Percentiles rank a stretch among this genome's conserved stretches.
These are phyloP conservation scores for Harmothoe impar DNA, from an alignment of 2,888 invertebrate species.

Conservation along the genomic window DNA sequence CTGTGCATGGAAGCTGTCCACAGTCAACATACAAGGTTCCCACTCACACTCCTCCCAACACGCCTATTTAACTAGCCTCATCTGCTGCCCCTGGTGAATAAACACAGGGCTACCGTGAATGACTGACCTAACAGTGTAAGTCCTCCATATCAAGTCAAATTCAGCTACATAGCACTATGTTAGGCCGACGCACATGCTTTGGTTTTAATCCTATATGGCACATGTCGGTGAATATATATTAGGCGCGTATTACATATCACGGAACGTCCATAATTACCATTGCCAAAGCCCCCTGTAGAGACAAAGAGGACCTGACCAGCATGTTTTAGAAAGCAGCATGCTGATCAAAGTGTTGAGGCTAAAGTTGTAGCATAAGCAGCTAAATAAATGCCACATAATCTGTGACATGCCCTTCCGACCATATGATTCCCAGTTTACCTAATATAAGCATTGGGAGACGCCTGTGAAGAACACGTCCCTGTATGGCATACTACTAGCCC, in stretches of 20 bases:
- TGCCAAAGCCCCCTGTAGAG: background rate
- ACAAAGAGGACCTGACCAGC: background rate
- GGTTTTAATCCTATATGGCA: background rate
- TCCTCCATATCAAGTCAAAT: background rate
- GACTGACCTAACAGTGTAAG: background rate
- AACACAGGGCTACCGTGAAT: background rate
- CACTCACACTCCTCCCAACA: background rate
- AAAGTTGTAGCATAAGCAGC: too few species aligned
- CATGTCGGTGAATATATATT: background rate
- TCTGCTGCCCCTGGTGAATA: background rate
- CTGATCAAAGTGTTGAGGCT: too few species aligned
- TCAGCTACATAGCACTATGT: background rate
- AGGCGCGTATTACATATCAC: background rate
- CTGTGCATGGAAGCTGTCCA: constrained; percentile 5
- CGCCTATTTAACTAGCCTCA: constrained; percentile 9
- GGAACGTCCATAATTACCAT: background rate
- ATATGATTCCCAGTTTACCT: too few species aligned
- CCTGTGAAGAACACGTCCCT: too few species aligned
- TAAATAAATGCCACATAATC: too few species aligned
- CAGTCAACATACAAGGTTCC: background rate
- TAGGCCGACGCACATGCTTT: background rate
- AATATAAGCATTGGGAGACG: too few species aligned
- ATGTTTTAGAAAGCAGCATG: background rate
- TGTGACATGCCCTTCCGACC: too few species aligned
- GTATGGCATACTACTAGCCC: too few species aligned